Conservation (phyloP, 2,888 invertebrate genomes). For the Torymus aiolomorphi region DNA sequence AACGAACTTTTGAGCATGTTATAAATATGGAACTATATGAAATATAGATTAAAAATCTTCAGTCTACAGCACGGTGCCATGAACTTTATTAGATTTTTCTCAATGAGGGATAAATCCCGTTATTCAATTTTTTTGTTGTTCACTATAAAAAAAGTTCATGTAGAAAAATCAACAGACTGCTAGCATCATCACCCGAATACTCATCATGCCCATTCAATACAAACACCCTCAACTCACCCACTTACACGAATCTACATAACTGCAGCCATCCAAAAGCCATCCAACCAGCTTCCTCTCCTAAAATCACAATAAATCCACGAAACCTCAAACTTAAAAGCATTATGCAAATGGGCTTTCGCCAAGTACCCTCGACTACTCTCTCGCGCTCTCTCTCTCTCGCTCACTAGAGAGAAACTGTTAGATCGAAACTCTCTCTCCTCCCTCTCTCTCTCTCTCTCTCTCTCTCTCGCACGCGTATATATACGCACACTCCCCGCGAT, state of each 20-base stretch:
- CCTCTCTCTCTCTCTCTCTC: background rate
- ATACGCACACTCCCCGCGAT: conserved; percentile 39
- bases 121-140: no score
- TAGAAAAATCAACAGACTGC: no score
- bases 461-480: no score
- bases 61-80: no score
- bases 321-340: conserved; percentile 50
- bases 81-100: no score
- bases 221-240: background rate
- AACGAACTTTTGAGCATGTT: no score
- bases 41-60: no score
- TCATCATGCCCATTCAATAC: no score
- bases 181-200: no score
- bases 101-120: no score
- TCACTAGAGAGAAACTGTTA: background rate
- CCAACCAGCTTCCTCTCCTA: background rate
- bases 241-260: background rate
- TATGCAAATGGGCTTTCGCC: conserved; percentile 46
- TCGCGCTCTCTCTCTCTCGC: background rate
- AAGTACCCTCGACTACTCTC: conserved; percentile 30
- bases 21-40: no score
- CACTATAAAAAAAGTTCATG: no score
- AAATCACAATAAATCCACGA: conserved; percentile 39
- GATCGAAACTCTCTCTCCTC: conserved; percentile 27
- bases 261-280: background rate